Evolutionary conservation across 2,888 invertebrate species (phyloP), one percentile per base, ranked within the genome.

Genomic region (Tiliacea citrago): DNA sequence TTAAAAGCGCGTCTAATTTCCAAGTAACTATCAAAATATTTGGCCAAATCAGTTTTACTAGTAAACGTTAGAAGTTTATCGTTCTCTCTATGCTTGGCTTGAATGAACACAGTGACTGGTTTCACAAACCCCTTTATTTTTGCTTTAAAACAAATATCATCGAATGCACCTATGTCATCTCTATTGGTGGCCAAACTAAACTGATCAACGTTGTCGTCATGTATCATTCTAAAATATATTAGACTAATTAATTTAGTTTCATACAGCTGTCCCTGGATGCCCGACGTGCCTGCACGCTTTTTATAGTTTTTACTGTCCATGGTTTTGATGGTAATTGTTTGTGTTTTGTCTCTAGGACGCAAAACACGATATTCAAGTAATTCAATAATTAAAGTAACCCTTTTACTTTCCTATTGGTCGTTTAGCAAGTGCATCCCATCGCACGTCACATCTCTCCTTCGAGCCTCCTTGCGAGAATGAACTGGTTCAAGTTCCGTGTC

Each of bases 71-170:
- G 67, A 21, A 63, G 62, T 42, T 78, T 73, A 35, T 83, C 58
- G 21, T 83, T 72, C 10, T 85, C 79, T 55, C 77, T 78, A n/a
- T 86, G 81, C 73, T 85, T 85, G 9, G 79, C 73, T 47, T 65
- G 47, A n/a, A 61, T 39, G 13, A 61, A 61, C 4, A 61, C 39
- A n/a, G 39, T 16, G 9, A 61, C n/a, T 61, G 39, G 39, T 39
- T 61, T 61, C 9, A 39, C 12, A n/a, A 61, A 39, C 1, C n/a
- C 61, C 61, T 61, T 61, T 39, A 61, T 39, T 39, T 61, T 61
- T 39, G 61, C 39, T n/a, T 39, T 61, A n/a, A 61, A 61, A 39
- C 61, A 61, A n/a, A 61, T 61, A 39, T 61, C 61, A 61, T 61
- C 61, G n/a, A 61, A 61, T 16, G 47, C 47, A 8, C 65, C 65